These are phyloP conservation scores for Podocnemis expansa DNA, from an alignment of 2,113 vertebrate genomes.

Conservation along the genomic window DNA sequence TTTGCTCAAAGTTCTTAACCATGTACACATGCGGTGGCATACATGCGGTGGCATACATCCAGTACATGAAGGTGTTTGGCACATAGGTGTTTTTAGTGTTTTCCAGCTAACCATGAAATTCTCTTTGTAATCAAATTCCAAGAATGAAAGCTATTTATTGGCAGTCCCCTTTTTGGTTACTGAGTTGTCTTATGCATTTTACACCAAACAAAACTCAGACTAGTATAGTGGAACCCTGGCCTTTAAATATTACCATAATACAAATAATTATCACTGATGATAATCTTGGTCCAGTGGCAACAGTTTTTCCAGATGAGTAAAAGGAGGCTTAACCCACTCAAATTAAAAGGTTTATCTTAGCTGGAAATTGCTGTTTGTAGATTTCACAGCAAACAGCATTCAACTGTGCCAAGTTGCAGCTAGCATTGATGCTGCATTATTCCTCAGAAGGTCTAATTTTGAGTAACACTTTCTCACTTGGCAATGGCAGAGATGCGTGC, in stretches of 20 bases:
- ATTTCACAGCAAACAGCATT: background rate
- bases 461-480: slow-evolving; percentile 28
- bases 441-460: slow-evolving; percentile 29
- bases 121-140: background rate
- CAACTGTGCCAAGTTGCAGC: slow-evolving; percentile 3
- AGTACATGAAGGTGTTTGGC: background rate
- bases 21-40: no score
- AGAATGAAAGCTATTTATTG: background rate
- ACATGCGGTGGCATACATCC: background rate
- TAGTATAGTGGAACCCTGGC: background rate
- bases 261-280: slow-evolving; percentile 12
- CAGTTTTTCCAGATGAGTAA: background rate
- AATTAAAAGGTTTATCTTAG: background rate
- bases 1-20: background rate
- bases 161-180: background rate
- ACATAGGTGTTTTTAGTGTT: background rate
- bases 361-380: slow-evolving; percentile 1
- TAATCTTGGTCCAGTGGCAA: background rate
- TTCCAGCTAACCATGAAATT: background rate
- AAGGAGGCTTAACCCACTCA: background rate
- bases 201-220: background rate
- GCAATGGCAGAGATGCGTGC: background rate
- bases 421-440: background rate
- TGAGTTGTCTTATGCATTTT: background rate
- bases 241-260: background rate